These are phyloP conservation scores for Pristionchus arcanus DNA, from an alignment of 2,888 invertebrate species.

Conservation along the genomic window DNA sequence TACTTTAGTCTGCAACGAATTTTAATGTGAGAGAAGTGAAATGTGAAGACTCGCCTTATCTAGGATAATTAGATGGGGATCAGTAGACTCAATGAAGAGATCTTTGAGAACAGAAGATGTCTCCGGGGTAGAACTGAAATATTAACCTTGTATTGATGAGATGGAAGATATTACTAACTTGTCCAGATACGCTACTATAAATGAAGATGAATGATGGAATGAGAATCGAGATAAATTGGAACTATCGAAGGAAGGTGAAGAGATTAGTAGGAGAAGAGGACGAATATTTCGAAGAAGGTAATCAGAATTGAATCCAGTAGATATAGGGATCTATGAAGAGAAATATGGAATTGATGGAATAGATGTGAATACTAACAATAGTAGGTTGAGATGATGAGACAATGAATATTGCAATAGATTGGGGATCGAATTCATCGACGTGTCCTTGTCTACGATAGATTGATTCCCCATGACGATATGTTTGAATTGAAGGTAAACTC, in stretches of 20 bases:
- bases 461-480: conserved; percentile 68
- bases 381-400: conserved; percentile 68
- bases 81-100: conserved; percentile 11
- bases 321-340: conserved; percentile 69
- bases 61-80: conserved; percentile 51
- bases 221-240: conserved; percentile 21
- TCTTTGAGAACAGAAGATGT: conserved; percentile 16
- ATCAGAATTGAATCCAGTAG: conserved; percentile 73
- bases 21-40: background rate
- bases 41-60: conserved; percentile 46
- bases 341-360: too few species aligned
- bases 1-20: conserved; percentile 44
- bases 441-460: conserved; percentile 68
- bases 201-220: background rate
- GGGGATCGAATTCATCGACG: conserved; percentile 70
- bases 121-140: conserved; percentile 29
- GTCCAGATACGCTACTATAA: conserved; percentile 38
- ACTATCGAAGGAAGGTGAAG: conserved; percentile 32
- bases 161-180: background rate
- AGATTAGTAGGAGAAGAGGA: conserved; percentile 62
- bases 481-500: conserved; percentile 63
- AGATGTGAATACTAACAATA: conserved; percentile 61
- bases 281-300: conserved; percentile 67
- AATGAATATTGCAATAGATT: conserved; percentile 69
- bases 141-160: background rate